Conservation (phyloP, 2,888 invertebrate species). For the Baccha elongata region DNA sequence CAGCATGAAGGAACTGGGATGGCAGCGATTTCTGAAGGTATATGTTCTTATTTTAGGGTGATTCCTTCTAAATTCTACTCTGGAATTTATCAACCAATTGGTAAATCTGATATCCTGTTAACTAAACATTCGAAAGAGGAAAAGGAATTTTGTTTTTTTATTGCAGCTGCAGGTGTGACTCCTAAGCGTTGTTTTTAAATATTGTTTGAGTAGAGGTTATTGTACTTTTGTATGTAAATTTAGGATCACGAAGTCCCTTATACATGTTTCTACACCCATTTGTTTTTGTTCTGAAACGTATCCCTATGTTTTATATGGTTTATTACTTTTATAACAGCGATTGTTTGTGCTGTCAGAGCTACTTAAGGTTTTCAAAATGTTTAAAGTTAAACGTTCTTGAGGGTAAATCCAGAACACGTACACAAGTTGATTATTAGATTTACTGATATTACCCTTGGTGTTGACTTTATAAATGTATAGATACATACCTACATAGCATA, state of each 20-base stretch:
- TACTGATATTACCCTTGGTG: not conserved
- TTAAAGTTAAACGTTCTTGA: not conserved
- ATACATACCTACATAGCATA: no score
- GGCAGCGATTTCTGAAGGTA: not conserved
- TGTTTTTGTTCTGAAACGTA: constrained; percentile 28
- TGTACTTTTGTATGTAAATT: constrained; percentile 38
- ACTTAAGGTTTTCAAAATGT: constrained; percentile 2
- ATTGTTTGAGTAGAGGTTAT: not conserved
- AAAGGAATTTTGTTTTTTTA: constrained; percentile 63
- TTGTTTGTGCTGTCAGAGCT: constrained; percentile 41
- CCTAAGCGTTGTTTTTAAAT: not conserved
- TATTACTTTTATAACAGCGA: constrained; percentile 15
- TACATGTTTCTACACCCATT: constrained; percentile 3
- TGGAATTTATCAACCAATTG: constrained; percentile 50
- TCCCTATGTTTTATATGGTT: constrained; percentile 15
- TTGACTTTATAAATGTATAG: no score
- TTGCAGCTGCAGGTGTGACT: not conserved
- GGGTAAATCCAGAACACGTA: constrained; percentile 4
- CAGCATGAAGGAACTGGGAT: constrained; percentile 47
- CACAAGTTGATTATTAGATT: constrained; percentile 22
- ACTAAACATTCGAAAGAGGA: constrained; percentile 71
- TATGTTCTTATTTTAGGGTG: constrained; percentile 12
- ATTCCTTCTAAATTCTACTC: not conserved
- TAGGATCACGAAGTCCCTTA: constrained; percentile 41
- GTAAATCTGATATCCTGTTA: constrained; percentile 57